A percentile compares a stretch with the other conserved stretches of the same genome.
Conservation (phyloP, 2,113 vertebrate genomes). For the Clinocottus analis region DNA sequence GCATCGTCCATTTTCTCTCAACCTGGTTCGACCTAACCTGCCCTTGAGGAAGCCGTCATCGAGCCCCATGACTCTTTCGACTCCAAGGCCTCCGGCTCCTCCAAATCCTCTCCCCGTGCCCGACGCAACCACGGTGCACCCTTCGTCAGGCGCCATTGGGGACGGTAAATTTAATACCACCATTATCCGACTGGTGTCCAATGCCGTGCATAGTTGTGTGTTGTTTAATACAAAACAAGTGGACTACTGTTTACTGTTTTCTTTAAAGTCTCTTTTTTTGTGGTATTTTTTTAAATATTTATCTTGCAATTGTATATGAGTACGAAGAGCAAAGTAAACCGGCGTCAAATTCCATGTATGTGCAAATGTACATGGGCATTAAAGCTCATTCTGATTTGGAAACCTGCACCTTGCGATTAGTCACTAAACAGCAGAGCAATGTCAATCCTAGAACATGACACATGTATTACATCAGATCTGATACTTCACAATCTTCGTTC, state of each 20-base stretch:
- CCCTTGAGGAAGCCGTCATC: slow-evolving; percentile 76
- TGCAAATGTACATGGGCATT: too few relatives aligned
- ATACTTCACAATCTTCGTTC: neutral
- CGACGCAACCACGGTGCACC: rapidly evolving
- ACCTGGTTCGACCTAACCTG: slow-evolving; percentile 60
- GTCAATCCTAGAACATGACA: neutral
- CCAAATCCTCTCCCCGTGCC: neutral
- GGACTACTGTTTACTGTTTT: too few relatives aligned
- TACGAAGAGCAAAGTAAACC: too few relatives aligned
- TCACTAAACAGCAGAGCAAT: too few relatives aligned
- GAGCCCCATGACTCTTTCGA: slow-evolving; percentile 14
- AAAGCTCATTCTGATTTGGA: neutral
- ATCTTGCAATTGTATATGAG: too few relatives aligned
- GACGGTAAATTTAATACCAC: slow-evolving; percentile 25
- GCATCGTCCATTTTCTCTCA: slow-evolving; percentile 45
- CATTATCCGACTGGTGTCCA: neutral
- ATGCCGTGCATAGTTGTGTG: neutral
- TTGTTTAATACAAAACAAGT: too few relatives aligned
- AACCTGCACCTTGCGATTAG: neutral
- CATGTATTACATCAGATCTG: neutral
- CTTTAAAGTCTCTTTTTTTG: too few relatives aligned
- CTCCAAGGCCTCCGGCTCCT: neutral
- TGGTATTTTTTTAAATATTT: too few relatives aligned
- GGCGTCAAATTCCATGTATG: too few relatives aligned
- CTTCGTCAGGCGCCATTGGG: neutral